Base-by-base conservation (phyloP, 2,888 invertebrate species). In the Deilephila elpenor region DNA sequence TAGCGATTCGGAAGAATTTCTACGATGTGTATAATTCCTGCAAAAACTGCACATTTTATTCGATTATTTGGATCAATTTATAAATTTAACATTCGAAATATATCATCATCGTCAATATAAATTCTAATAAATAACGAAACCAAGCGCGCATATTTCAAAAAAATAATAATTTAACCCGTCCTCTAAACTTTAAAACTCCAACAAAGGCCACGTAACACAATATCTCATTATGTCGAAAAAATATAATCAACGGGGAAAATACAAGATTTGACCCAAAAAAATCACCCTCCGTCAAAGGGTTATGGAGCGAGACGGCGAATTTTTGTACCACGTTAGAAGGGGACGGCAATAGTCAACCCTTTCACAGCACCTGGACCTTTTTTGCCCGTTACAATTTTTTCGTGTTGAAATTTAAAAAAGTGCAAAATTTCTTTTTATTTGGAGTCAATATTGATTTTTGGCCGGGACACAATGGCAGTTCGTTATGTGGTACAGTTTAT, bases 371-470 rank as follows among this genome's bases (percentile, higher is more conserved):
- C 94, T 94, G 94, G 94, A 87, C 86, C 76, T 81, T 82, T 91
- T 92, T 91, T 90, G 89, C 71, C 79, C 71, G 75, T 81, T 67
- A 25, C 73, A 71, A 62, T 76, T 80, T 84, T 83, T 88, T 92
- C 92, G 89, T 90, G 88, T 87, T 88, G 82, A 81, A 89, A 91
- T 88, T 90, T 91, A 80, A 91, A 93, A 94, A 93, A 91, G 91
- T 93, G 94, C 93, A 90, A 93, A 92, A 91, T 93, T 91, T 89
- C 82, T 78, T 88, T 87, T 87, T 91, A 86, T 91, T 89, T 81
- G 78, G 86, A 89, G 89, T 93, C 93, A 94, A 94, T 93, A 94
- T 94, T 94, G 93, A 91, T 93, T 94, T 86, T 93, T 91, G 86
- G 87, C 77, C 44, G 74, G 67, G 37, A 75, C 74, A 91, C 90